Evolutionary conservation across 2,797 vertebrate genomes (phyloP).

Genomic region (Pampus argenteus): DNA sequence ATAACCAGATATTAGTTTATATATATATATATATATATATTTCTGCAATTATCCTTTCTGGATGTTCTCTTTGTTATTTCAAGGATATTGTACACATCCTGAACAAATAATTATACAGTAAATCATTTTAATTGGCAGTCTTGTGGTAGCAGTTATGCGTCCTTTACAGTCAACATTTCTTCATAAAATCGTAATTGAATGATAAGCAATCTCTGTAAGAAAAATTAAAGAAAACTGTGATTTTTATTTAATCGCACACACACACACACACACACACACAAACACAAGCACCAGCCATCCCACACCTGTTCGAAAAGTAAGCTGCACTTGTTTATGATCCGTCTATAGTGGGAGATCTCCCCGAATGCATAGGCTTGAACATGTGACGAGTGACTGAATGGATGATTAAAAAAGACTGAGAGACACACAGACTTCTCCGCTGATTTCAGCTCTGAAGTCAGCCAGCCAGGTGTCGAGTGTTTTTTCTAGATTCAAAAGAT

Average conservation of each 20-base stretch:
- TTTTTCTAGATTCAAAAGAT: too few relatives aligned
- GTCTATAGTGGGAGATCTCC: constrained; percentile 58
- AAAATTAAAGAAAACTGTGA: constrained; percentile 6
- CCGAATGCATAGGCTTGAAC: constrained; percentile 68
- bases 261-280: too few relatives aligned
- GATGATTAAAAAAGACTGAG: constrained; percentile 73
- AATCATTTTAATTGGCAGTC: neutral
- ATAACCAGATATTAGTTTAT: constrained; percentile 42
- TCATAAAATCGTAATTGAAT: constrained; percentile 23
- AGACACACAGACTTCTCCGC: constrained; percentile 68
- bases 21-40: too few relatives aligned
- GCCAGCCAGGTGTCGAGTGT: constrained; percentile 83
- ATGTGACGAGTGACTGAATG: constrained; percentile 73
- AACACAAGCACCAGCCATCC: constrained; percentile 27
- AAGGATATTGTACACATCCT: constrained; percentile 30
- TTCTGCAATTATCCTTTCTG: constrained; percentile 20
- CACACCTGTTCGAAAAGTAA: constrained; percentile 61
- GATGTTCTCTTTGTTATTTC: constrained; percentile 38
- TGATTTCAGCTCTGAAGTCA: constrained; percentile 78
- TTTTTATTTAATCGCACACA: constrained; percentile 17
- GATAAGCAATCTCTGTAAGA: constrained; percentile 1
- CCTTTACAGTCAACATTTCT: neutral
- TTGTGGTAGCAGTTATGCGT: neutral
- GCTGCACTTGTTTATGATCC: constrained; percentile 45
- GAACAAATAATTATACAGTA: neutral